Evolutionary conservation across 2,888 invertebrate species (phyloP).

Genomic region (Buathra laborator): DNA sequence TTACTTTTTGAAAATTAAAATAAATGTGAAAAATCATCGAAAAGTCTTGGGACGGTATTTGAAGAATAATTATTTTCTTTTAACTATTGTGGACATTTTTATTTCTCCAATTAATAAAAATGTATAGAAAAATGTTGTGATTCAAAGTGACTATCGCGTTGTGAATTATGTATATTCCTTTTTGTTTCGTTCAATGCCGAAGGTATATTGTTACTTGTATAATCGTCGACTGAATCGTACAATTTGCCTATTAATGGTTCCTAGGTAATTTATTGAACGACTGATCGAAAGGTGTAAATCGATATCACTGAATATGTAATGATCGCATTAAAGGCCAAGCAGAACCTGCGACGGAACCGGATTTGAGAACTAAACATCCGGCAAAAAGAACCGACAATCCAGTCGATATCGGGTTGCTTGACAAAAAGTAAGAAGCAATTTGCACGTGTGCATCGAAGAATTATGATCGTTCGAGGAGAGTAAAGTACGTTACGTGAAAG

Average conservation of each 20-base stretch:
- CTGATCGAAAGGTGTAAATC: conserved; percentile 7
- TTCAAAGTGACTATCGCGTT: neutral
- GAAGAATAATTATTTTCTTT: too few relatives aligned
- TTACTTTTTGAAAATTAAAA: neutral
- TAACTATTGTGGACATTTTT: too few relatives aligned
- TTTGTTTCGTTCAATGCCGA: neutral
- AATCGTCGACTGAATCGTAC: neutral
- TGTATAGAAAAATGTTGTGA: neutral
- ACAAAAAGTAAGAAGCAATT: conserved; percentile 46
- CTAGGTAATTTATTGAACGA: neutral
- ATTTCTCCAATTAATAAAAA: neutral
- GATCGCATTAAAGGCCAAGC: conserved; percentile 29
- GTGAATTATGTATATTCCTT: neutral
- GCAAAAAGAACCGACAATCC: conserved; percentile 17
- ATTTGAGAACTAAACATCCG: conserved; percentile 27
- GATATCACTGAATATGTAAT: conserved; percentile 33
- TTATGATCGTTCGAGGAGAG: conserved; percentile 47
- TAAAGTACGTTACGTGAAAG: conserved; percentile 57
- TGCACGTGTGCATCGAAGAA: conserved; percentile 38
- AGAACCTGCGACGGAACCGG: conserved; percentile 23
- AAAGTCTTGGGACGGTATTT: neutral
- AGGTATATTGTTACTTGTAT: neutral
- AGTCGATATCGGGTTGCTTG: conserved; percentile 35
- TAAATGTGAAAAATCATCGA: neutral
- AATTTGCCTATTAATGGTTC: neutral